A percentile compares a stretch with the other conserved stretches of the same genome.
These are phyloP conservation scores for Gymnarchus niloticus DNA, from an alignment of 2,113 vertebrate species.

Conservation along the genomic window DNA sequence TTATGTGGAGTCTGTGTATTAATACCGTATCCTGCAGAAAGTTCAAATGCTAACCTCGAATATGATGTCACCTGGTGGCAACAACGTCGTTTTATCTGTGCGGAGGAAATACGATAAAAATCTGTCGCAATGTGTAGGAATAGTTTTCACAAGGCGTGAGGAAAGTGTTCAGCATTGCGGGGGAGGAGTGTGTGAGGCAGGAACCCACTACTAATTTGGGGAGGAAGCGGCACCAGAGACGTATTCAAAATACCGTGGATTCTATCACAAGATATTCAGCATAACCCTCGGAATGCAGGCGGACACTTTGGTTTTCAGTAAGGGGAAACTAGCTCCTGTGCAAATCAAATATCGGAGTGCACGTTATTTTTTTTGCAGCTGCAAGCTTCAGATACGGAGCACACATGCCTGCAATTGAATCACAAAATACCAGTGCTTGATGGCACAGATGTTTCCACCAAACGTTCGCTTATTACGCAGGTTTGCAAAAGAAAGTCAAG, in stretches of 20 bases:
- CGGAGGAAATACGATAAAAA: conserved; percentile 32
- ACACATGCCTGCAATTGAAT: background rate
- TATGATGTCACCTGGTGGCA: background rate
- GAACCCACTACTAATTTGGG: conserved; percentile 29
- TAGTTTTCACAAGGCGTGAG: background rate
- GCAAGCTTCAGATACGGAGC: conserved; percentile 11
- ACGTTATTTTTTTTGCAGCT: conserved; percentile 26
- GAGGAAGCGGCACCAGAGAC: conserved; percentile 39
- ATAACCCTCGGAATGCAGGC: conserved; percentile 17
- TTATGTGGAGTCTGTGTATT: background rate
- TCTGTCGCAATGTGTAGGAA: conserved; percentile 21
- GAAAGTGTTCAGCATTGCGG: background rate
- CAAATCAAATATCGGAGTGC: conserved; percentile 24
- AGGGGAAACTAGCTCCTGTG: conserved; percentile 38
- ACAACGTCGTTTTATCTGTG: background rate
- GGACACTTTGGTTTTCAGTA: conserved; percentile 20
- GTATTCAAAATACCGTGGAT: background rate
- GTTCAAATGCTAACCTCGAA: background rate
- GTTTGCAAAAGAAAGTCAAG: background rate
- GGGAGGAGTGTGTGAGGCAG: conserved; percentile 28
- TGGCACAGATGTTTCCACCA: background rate
- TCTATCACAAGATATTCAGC: background rate
- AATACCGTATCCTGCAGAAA: background rate
- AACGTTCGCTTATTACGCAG: background rate
- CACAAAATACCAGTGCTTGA: background rate